phyloP scores from a whole-genome alignment of 2,113 vertebrate species.

The Mesitornis unicolor region DNA sequence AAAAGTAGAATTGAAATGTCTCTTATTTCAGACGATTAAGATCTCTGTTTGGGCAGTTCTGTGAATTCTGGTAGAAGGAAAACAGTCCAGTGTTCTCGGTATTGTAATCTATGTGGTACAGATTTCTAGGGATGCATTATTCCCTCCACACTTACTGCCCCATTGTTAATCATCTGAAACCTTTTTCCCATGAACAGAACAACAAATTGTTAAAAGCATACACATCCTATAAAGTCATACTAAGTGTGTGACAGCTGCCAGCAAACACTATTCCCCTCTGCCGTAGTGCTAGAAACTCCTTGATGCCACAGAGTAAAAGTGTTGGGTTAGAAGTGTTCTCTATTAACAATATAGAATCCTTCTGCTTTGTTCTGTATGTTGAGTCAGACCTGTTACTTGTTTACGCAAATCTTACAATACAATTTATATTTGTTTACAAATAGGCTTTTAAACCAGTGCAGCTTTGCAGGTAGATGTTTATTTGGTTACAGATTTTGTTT shows the following conservation, averaged over 20 bases:
- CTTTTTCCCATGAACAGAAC: neutral
- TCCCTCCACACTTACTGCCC: neutral
- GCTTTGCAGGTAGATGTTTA: neutral
- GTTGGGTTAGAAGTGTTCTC: neutral
- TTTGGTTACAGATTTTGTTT: neutral
- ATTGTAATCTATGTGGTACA: neutral
- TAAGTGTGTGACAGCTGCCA: neutral
- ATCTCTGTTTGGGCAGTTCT: neutral
- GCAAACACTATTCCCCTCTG: neutral
- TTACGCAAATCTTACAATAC: neutral
- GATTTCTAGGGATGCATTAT: neutral
- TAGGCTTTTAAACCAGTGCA: neutral
- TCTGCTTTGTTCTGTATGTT: neutral
- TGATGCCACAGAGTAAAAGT: neutral
- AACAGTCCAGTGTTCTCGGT: neutral
- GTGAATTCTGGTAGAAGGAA: neutral
- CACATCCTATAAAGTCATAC: neutral
- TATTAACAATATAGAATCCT: rapidly evolving
- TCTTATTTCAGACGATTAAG: neutral
- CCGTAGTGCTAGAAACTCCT: neutral
- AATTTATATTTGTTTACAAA: neutral
- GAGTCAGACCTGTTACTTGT: neutral
- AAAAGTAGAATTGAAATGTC: neutral
- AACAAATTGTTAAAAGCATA: neutral
- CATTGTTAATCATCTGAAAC: neutral